Conservation (phyloP, 2,888 invertebrate species). For the Bedellia somnulentella region DNA sequence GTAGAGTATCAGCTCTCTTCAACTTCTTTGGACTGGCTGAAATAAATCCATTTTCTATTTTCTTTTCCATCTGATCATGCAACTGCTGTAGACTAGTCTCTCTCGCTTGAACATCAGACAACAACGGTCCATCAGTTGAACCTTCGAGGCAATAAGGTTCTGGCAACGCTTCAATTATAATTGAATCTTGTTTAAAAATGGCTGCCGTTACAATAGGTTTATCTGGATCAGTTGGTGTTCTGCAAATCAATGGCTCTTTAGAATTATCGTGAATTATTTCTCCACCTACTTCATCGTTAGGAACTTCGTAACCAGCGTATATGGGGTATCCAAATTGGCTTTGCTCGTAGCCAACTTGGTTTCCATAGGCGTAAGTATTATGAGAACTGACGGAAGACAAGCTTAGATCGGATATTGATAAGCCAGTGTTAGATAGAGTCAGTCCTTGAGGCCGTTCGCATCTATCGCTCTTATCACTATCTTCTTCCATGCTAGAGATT, state of each 20-base stretch:
- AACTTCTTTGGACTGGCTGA: conserved; percentile 29
- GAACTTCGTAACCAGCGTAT: conserved; percentile 60
- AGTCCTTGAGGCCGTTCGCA: conserved; percentile 39
- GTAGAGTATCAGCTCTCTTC: conserved; percentile 57
- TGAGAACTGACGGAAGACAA: conserved; percentile 71
- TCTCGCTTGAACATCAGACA: conserved; percentile 52
- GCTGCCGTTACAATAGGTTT: conserved; percentile 73
- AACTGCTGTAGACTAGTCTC: conserved; percentile 44
- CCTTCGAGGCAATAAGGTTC: conserved; percentile 54
- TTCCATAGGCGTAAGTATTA: conserved; percentile 78
- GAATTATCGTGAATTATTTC: conserved; percentile 41
- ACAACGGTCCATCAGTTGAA: conserved; percentile 48
- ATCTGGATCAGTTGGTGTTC: conserved; percentile 50
- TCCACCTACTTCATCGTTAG: conserved; percentile 30
- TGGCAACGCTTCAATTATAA: conserved; percentile 46
- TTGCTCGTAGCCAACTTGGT: conserved; percentile 75
- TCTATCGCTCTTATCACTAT: conserved; percentile 24
- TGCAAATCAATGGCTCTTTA: conserved; percentile 49
- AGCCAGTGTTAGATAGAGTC: conserved; percentile 69
- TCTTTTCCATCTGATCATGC: conserved; percentile 38
- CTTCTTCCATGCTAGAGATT: conserved; percentile 21
- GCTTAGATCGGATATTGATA: conserved; percentile 81
- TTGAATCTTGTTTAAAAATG: conserved; percentile 66
- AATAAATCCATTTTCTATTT: conserved; percentile 39
- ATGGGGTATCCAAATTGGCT: conserved; percentile 72